phyloP scores from a whole-genome alignment of 1,140 invertebrate genomes.

The Zaprionus africanus region DNA sequence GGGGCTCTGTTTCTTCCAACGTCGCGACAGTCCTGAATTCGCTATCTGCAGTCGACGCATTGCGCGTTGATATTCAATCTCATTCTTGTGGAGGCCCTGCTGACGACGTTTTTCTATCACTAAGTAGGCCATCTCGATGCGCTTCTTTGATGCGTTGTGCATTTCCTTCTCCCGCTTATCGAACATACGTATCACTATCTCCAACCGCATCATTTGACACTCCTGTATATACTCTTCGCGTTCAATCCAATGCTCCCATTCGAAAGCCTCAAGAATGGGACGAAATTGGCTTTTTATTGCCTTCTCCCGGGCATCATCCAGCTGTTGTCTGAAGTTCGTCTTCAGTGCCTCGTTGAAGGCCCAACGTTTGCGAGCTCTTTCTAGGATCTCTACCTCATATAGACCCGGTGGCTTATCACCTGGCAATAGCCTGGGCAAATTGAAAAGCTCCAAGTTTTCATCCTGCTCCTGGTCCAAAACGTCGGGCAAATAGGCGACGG shows the following conservation, averaged over 20 bases:
- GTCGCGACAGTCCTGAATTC: constrained; percentile 46
- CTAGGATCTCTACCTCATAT: constrained; percentile 73
- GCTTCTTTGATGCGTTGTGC: constrained; percentile 77
- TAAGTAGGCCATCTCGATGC: constrained; percentile 82
- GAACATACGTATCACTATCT: constrained; percentile 85
- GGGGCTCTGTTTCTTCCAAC: constrained; percentile 79
- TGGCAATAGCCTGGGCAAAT: constrained; percentile 55
- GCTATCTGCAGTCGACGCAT: constrained; percentile 59
- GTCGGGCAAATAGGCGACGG: constrained; percentile 88
- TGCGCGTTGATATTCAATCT: constrained; percentile 80
- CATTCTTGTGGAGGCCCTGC: constrained; percentile 81
- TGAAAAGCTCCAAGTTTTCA: constrained; percentile 64
- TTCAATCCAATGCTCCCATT: constrained; percentile 82
- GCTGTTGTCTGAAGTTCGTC: constrained; percentile 48
- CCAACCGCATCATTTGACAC: constrained; percentile 86
- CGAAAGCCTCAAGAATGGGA: constrained; percentile 73
- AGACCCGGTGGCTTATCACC: constrained; percentile 66
- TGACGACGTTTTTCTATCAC: constrained; percentile 80
- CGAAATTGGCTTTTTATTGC: constrained; percentile 38
- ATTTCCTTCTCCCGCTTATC: constrained; percentile 78
- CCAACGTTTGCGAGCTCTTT: constrained; percentile 78
- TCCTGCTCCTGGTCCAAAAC: constrained; percentile 81
- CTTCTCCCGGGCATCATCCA: constrained; percentile 37
- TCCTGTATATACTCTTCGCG: constrained; percentile 86
- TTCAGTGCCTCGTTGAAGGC: constrained; percentile 70